Percentiles rank a stretch among this genome's conserved stretches.
Conservation (phyloP, 2,797 vertebrate species). For the Acanthornis magna region DNA sequence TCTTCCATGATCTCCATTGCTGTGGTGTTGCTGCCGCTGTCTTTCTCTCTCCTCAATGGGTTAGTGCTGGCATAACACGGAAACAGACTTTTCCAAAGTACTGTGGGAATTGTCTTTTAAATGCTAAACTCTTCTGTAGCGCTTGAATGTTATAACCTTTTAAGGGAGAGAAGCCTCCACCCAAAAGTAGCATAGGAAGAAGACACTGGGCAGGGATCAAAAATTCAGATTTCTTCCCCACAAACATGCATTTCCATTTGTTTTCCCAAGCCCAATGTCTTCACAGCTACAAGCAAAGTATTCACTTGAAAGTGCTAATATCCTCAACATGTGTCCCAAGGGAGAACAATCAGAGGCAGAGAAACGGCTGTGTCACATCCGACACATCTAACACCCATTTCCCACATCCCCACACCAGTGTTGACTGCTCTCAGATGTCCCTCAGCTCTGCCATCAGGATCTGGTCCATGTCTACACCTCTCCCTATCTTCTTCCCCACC, state of each 20-base stretch:
- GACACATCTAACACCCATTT: neutral
- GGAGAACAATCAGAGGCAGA: neutral
- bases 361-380: neutral
- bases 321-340: neutral
- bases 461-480: neutral
- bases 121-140: neutral
- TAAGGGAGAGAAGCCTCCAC: neutral
- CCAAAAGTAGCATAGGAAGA: neutral
- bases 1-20: neutral
- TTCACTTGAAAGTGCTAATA: constrained; percentile 11
- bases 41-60: neutral
- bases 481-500: neutral
- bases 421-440: neutral
- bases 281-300: constrained; percentile 32
- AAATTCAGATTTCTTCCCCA: constrained; percentile 1
- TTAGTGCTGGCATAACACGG: neutral
- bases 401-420: neutral
- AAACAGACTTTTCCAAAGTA: neutral
- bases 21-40: neutral
- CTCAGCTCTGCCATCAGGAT: neutral
- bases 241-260: constrained; percentile 14
- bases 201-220: neutral
- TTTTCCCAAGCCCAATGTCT: constrained; percentile 3
- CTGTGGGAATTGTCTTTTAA: neutral
- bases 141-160: neutral